phyloP scores from a whole-genome alignment of 2,888 invertebrate species.

The Papilio demoleus region DNA sequence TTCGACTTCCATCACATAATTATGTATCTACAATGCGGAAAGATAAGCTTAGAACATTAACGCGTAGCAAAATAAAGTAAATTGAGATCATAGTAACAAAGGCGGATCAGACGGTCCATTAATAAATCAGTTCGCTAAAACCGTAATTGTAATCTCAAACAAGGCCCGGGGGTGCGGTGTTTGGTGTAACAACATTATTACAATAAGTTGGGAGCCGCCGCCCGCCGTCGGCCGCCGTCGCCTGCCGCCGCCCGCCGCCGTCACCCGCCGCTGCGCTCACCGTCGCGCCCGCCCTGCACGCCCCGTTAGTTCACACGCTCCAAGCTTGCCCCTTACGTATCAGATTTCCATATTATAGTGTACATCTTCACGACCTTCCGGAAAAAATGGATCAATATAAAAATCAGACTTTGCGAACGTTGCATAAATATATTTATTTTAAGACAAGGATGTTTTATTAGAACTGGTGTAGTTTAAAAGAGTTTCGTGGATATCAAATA shows the following conservation, averaged over 20 bases:
- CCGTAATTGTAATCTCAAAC: slow-evolving; percentile 84
- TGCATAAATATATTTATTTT: background rate
- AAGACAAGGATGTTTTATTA: background rate
- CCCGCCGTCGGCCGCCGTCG: slow-evolving; percentile 54
- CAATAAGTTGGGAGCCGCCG: slow-evolving; percentile 79
- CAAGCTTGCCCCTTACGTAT: slow-evolving; percentile 53
- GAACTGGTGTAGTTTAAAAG: background rate
- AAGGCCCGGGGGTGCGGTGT: slow-evolving; percentile 76
- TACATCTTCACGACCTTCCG: background rate
- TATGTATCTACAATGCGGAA: slow-evolving; percentile 6
- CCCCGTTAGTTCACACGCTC: slow-evolving; percentile 55
- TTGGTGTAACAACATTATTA: slow-evolving; percentile 83
- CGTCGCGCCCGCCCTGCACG: slow-evolving; percentile 36
- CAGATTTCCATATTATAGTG: slow-evolving; percentile 18
- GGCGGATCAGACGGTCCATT: slow-evolving; percentile 82
- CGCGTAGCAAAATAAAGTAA: slow-evolving; percentile 70
- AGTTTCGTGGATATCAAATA: background rate
- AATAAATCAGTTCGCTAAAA: slow-evolving; percentile 84
- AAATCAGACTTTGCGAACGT: background rate
- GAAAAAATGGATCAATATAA: background rate
- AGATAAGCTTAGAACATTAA: slow-evolving; percentile 31
- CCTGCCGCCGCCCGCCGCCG: slow-evolving; percentile 51
- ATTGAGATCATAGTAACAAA: slow-evolving; percentile 81
- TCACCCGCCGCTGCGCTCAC: slow-evolving; percentile 66
- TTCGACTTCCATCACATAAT: too few relatives aligned